A percentile compares a stretch with the other conserved stretches of the same genome.
phyloP scores from a whole-genome alignment of 2,888 invertebrate species.

The Acleris literana region DNA sequence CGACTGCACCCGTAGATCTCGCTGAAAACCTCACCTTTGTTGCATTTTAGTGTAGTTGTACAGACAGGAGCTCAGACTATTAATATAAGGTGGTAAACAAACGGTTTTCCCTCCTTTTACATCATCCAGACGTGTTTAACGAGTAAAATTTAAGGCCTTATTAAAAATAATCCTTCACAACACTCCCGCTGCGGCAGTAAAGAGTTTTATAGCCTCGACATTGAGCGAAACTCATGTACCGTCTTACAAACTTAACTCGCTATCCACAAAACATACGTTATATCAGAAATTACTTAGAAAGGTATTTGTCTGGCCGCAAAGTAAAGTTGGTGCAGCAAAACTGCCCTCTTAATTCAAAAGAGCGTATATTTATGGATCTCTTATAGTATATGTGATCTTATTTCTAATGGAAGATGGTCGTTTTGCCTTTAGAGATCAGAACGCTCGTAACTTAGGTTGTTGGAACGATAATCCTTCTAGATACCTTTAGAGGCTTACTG shows the following conservation, averaged over 20 bases:
- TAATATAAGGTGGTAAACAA: neutral
- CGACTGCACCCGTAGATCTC: no score
- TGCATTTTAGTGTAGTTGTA: no score
- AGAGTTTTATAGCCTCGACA: conserved; percentile 23
- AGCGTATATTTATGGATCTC: no score
- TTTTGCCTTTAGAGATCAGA: neutral
- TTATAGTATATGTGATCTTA: no score
- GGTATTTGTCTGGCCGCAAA: conserved; percentile 15
- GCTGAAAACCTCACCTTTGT: no score
- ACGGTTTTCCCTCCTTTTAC: neutral
- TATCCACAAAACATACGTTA: neutral
- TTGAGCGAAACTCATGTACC: neutral
- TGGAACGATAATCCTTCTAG: neutral
- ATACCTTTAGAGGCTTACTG: neutral
- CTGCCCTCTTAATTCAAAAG: no score
- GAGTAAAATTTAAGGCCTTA: conserved; percentile 30
- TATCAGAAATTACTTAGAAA: neutral
- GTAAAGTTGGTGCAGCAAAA: conserved; percentile 4
- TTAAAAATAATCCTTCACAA: conserved; percentile 21
- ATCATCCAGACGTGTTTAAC: conserved; percentile 12
- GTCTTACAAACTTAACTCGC: conserved; percentile 9
- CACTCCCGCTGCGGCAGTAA: conserved; percentile 22
- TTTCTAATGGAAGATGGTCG: no score
- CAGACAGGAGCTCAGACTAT: no score
- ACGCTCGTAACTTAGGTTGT: neutral